phyloP scores from a whole-genome alignment of 2,888 invertebrate genomes.

The Eurytoma californica region DNA sequence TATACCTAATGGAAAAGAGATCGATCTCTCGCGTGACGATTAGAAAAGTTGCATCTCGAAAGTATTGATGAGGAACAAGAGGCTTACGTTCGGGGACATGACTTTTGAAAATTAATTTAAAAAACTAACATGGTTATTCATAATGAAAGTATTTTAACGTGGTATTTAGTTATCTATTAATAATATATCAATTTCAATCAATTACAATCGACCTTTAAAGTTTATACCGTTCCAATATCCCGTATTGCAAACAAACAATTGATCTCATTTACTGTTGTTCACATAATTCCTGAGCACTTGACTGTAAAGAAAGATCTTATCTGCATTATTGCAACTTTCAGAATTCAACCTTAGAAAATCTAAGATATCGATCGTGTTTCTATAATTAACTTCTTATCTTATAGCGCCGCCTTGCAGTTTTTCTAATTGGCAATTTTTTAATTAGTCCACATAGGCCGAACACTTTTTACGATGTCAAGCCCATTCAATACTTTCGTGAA shows the following conservation, averaged over 20 bases:
- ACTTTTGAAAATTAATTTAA: neutral
- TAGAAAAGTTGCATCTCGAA: constrained; percentile 4
- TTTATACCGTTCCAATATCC: neutral
- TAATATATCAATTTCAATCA: constrained; percentile 25
- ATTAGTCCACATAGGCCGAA: neutral
- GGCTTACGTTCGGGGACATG: no score
- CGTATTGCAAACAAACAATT: constrained; percentile 36
- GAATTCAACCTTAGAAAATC: constrained; percentile 51
- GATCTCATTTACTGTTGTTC: constrained; percentile 44
- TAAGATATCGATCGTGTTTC: constrained; percentile 48
- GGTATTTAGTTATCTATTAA: neutral
- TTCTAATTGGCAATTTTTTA: constrained; percentile 40
- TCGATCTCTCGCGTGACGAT: constrained; percentile 14
- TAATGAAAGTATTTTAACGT: neutral
- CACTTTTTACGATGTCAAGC: constrained; percentile 1
- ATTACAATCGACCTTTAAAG: constrained; percentile 30
- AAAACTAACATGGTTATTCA: no score
- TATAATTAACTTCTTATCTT: constrained; percentile 50
- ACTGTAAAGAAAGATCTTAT: constrained; percentile 49
- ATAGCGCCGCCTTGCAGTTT: constrained; percentile 15
- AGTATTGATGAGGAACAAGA: no score
- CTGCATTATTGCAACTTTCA: constrained; percentile 45
- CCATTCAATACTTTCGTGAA: neutral
- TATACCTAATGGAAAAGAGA: neutral
- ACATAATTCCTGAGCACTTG: constrained; percentile 34